phyloP scores from a whole-genome alignment of 2,113 vertebrate genomes.

The Sinocyclocheilus rhinocerous region DNA sequence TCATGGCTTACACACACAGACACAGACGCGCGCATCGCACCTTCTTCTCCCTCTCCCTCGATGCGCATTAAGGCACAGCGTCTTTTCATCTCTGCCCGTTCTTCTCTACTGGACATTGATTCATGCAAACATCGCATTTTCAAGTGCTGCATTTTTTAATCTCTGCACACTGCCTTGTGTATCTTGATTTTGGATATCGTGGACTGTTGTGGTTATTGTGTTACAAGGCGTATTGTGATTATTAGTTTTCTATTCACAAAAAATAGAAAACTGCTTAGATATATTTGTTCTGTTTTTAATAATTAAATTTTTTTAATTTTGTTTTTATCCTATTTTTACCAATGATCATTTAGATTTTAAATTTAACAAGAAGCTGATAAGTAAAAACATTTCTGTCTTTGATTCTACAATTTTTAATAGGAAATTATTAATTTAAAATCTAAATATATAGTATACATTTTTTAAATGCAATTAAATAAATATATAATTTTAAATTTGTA shows the following conservation, averaged over 20 bases:
- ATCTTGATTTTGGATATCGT: not conserved
- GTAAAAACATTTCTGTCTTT: not conserved
- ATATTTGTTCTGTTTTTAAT: not conserved
- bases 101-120: constrained; percentile 56
- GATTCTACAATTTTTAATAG: not conserved
- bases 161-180: not conserved
- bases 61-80: constrained; percentile 62
- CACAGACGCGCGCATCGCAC: constrained; percentile 25
- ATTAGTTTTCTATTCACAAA: not conserved
- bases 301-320: not conserved
- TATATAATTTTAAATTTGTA: too few relatives aligned
- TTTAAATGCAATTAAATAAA: not conserved
- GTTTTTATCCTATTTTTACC: not conserved
- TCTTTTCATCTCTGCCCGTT: constrained; percentile 54
- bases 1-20: constrained; percentile 41
- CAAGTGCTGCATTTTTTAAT: constrained; percentile 38
- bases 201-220: constrained; percentile 6
- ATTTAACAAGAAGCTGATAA: not conserved
- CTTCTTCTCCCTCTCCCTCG: constrained; percentile 55
- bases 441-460: not conserved
- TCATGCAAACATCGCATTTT: constrained; percentile 54
- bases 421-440: not conserved
- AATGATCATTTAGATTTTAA: not conserved
- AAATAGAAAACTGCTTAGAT: not conserved
- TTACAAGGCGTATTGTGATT: not conserved